Base-by-base conservation (phyloP, 2,113 vertebrate species). In the Macquaria australasica region DNA sequence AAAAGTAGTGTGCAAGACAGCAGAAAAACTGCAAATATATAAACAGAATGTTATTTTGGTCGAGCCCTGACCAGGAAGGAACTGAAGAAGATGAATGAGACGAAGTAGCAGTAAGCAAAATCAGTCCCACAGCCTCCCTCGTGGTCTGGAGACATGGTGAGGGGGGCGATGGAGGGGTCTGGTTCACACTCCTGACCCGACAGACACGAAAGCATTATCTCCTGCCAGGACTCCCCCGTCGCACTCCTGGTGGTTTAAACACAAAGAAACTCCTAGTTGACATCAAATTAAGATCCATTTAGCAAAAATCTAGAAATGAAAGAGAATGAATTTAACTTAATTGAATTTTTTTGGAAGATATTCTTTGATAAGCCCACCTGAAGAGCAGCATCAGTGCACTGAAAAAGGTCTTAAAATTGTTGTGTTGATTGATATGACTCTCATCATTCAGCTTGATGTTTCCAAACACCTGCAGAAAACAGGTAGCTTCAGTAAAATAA, bases 31-130 rank as follows among this genome's bases (percentile, higher is more conserved):
- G 6, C 5, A 75, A 63, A 43, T 8, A 34, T 28, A 16, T 16
- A 2, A 45, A 20, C 0, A 39, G 3, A 31, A 18, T 18, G 18
- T 21, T 20, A 7, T 20, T 41, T 45, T 28, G n/a, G 12, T 58
- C 0, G n/a, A 39, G 18, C 5, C 83, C 97, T 97, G 93, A 99
- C 98, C 97, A 99, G 93, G 84, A 99, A 99, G 18, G 98, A 99
- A 92, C 98, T 99, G 95, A 99, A 99, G 96, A 99, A 99, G 93
- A 99, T 99, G 95, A 99, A 99, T 28, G 98, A 99, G 83, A 99
- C 98, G 1, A 99, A 99, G 94, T 99, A 99, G 68, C 99, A 98
- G 0, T 99, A 99, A 75, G 98, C 98, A 64, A 99, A 97, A 68
- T 99, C 98, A 0, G 98, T 99, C 89, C 98, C 98, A 0, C 98